phyloP scores from a whole-genome alignment of 2,888 invertebrate genomes.

The Gandaritis pyraliata region DNA sequence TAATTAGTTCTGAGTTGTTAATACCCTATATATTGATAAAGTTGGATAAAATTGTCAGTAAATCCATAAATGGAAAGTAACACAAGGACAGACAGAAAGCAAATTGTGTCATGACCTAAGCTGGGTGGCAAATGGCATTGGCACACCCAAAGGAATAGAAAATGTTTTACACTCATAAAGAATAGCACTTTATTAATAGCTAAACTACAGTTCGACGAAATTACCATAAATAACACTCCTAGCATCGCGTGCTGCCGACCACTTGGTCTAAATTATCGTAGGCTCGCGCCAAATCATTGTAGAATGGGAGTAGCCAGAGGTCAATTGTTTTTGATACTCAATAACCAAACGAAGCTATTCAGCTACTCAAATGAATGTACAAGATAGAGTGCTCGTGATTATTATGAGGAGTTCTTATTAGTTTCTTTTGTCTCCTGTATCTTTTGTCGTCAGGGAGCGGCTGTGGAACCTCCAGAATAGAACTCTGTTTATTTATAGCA shows the following conservation, averaged over 20 bases:
- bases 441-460: too few relatives aligned
- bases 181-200: constrained; percentile 17
- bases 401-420: too few relatives aligned
- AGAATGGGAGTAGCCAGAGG: constrained; percentile 7
- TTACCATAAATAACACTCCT: constrained; percentile 47
- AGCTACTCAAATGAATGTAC: not conserved
- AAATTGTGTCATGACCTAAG: not conserved
- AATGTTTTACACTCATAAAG: constrained; percentile 15
- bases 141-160: constrained; percentile 27
- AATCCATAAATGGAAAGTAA: not conserved
- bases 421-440: too few relatives aligned
- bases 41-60: too few relatives aligned
- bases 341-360: not conserved
- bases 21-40: too few relatives aligned
- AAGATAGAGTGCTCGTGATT: too few relatives aligned
- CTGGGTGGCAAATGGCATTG: constrained; percentile 2
- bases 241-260: constrained; percentile 56
- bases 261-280: constrained; percentile 45
- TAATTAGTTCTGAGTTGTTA: too few relatives aligned
- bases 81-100: not conserved
- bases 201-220: constrained; percentile 26
- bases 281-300: constrained; percentile 21
- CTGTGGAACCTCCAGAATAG: too few relatives aligned
- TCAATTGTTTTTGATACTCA: constrained; percentile 1
- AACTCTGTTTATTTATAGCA: too few relatives aligned